Evolutionary conservation across 2,797 vertebrate species (phyloP), one percentile per base, ranked within the genome.

Genomic region (Cossypha polioptera): DNA sequence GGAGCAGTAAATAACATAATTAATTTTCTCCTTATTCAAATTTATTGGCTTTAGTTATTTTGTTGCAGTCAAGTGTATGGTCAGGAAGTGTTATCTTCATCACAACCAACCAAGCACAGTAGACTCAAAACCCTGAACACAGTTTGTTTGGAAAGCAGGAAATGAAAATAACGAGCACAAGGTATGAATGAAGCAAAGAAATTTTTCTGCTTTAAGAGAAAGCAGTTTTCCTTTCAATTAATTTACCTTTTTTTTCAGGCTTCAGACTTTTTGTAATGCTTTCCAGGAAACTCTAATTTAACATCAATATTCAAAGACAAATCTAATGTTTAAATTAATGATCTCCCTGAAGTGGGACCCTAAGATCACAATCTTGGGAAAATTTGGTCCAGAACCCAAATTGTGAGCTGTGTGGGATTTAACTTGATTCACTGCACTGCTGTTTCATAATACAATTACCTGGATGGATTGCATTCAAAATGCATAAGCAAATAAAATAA

Each of bases 1-100:
- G 68, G 68, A 88, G 35, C 24, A 85, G 80, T 77, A 94, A 96
- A 92, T 82, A 94, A 90, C 63, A 45, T 77, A 7, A 68, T 90
- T 92, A 86, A 91, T 93, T 69, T 80, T 90, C 59, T 83, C 58
- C 50, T 91, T 77, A 71, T 66, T 86, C 40, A 86, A 71, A 80
- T 89, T 54, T 86, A 77, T 82, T 79, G 19, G 33, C 74, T 71
- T 82, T 47, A 85, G 50, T 51, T 88, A 86, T 33, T 87, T 93
- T 54, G 61, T 54, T 58, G 58, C 57, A 87, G 72, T 28, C 57
- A 89, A 61, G 42, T 54, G 33, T 43, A 21, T 0, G 7, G 65
- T 62, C 78, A 81, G 36, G 54, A 92, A 48, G 26, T 16, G 20
- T 77, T 87, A 83, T 51, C 55, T 91, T 86, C 47, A 90, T 28